Conservation (phyloP, 2,797 vertebrate genomes). For the Xerus rutilus region DNA sequence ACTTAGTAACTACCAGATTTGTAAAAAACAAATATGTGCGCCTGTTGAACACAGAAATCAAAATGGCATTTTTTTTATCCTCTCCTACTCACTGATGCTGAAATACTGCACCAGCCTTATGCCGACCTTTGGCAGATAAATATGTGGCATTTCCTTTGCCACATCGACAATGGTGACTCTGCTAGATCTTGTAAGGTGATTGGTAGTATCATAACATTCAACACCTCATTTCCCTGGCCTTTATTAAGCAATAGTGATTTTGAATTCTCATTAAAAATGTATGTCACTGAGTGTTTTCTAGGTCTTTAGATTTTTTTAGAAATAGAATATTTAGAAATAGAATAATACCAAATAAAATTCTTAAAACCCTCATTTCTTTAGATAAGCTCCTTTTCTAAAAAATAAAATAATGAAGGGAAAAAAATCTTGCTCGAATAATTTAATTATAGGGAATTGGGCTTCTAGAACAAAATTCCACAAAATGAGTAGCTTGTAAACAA, state of each 20-base stretch:
- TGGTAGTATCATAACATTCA: background rate
- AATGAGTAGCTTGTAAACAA: background rate
- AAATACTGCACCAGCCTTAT: conserved; percentile 47
- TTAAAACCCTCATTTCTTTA: conserved; percentile 16
- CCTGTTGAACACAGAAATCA: conserved; percentile 49
- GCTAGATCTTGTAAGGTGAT: conserved; percentile 12
- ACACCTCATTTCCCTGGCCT: background rate
- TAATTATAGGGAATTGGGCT: background rate
- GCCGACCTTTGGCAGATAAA: conserved; percentile 42
- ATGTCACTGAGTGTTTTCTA: conserved; percentile 18
- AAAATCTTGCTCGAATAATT: background rate
- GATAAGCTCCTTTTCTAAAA: background rate
- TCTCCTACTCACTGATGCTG: conserved; percentile 26
- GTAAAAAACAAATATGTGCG: conserved; percentile 43
- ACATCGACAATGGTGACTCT: background rate
- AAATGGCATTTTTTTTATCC: conserved; percentile 14
- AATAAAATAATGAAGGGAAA: background rate
- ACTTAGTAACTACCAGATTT: conserved; percentile 29
- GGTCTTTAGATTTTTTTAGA: background rate
- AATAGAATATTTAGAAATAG: conserved; percentile 57
- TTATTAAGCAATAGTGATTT: conserved; percentile 11
- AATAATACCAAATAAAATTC: conserved; percentile 16
- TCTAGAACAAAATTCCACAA: background rate
- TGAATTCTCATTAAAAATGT: conserved; percentile 26
- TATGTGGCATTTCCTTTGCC: conserved; percentile 12